These are phyloP conservation scores for Oostethus manadensis DNA, from an alignment of 2,113 vertebrate species.

Conservation along the genomic window DNA sequence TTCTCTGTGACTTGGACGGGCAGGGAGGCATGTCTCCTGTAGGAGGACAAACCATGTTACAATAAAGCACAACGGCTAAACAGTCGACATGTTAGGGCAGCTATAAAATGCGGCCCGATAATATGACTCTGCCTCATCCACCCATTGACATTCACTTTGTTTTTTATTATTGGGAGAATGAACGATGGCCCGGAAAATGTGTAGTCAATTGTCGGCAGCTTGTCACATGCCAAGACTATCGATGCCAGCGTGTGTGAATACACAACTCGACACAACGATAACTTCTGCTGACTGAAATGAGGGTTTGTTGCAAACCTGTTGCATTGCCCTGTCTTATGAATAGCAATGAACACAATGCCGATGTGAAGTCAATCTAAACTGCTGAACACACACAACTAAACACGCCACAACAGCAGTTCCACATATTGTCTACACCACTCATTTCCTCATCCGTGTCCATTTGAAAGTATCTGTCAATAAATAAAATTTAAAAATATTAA, in stretches of 20 bases:
- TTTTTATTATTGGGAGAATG: too few relatives aligned
- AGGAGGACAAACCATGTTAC: conserved; percentile 25
- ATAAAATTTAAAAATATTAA: too few relatives aligned
- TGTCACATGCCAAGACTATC: too few relatives aligned
- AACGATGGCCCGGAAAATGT: too few relatives aligned
- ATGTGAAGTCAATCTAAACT: neutral
- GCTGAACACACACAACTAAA: neutral
- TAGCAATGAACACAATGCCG: neutral
- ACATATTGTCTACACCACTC: neutral
- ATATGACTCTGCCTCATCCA: conserved; percentile 1
- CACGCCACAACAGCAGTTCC: neutral
- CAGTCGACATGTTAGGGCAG: conserved; percentile 8
- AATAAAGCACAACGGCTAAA: conserved; percentile 5
- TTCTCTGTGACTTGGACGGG: conserved; percentile 52
- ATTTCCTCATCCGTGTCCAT: neutral
- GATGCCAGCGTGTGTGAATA: too few relatives aligned
- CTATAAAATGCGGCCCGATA: neutral
- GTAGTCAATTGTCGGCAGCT: too few relatives aligned
- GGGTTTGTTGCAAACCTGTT: neutral
- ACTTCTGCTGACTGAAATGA: neutral
- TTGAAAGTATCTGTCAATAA: neutral
- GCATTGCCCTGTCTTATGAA: neutral
- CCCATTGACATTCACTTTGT: too few relatives aligned
- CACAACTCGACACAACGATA: neutral
- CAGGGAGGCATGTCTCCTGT: conserved; percentile 67